Evolutionary conservation across 2,113 vertebrate species (phyloP).

Genomic region (Axis porcinus): DNA sequence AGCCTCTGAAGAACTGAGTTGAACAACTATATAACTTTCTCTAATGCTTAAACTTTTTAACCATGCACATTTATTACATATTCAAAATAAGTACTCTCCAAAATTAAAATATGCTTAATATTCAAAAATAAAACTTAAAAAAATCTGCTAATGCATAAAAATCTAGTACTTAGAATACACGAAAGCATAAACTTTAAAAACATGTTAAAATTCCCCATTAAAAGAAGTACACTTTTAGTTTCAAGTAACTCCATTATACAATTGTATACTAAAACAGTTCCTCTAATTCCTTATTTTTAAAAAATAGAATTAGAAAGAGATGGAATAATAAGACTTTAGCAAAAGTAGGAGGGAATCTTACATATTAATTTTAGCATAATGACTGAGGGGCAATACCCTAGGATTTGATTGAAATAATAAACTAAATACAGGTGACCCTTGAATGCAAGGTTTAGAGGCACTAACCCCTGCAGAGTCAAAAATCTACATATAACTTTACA

Average conservation of each 20-base stretch:
- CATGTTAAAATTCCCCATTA: neutral
- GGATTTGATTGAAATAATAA: constrained; percentile 27
- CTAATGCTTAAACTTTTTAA: constrained; percentile 12
- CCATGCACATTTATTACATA: neutral
- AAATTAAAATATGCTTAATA: constrained; percentile 47
- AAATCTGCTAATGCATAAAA: constrained; percentile 14
- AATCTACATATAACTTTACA: neutral
- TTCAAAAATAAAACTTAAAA: constrained; percentile 11
- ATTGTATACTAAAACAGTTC: neutral
- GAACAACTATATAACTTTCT: neutral
- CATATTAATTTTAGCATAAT: neutral
- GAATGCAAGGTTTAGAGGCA: neutral
- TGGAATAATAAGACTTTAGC: neutral
- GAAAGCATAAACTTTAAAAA: neutral
- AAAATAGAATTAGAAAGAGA: constrained; percentile 9
- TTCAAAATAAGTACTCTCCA: constrained; percentile 17
- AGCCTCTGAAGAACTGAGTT: neutral
- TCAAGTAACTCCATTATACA: constrained; percentile 14
- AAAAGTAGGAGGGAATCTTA: neutral
- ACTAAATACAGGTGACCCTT: neutral
- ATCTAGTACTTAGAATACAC: neutral
- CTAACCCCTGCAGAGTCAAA: neutral
- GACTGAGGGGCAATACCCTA: neutral
- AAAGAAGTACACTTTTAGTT: neutral
- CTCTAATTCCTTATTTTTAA: neutral